A percentile compares a stretch with the other conserved stretches of the same genome.
phyloP scores from a whole-genome alignment of 2,113 vertebrate genomes.

The Cromileptes altivelis region DNA sequence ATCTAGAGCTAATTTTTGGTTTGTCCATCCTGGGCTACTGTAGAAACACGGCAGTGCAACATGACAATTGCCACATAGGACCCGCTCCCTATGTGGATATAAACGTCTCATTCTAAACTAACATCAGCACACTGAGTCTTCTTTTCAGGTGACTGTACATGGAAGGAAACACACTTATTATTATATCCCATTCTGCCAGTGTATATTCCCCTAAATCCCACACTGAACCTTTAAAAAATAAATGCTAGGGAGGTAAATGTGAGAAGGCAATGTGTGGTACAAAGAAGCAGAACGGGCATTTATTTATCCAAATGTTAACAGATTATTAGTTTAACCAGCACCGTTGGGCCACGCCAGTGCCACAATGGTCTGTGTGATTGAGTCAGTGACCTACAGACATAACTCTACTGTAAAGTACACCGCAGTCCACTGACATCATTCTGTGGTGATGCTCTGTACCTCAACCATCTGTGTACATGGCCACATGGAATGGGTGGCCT shows the following conservation, averaged over 20 bases:
- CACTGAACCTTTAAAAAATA: background rate
- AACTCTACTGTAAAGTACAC: slow-evolving; percentile 24
- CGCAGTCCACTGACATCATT: slow-evolving; percentile 57
- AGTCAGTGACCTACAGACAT: slow-evolving; percentile 33
- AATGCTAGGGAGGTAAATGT: background rate
- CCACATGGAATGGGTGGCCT: slow-evolving; percentile 1
- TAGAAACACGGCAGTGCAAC: too few relatives aligned
- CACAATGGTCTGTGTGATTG: slow-evolving; percentile 5
- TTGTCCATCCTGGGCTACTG: too few relatives aligned
- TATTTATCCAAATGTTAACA: slow-evolving; percentile 35
- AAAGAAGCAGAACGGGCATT: background rate
- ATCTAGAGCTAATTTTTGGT: too few relatives aligned
- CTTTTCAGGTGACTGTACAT: too few relatives aligned
- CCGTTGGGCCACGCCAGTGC: background rate
- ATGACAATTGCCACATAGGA: too few relatives aligned
- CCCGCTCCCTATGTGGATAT: too few relatives aligned
- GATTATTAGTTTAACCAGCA: slow-evolving; percentile 41
- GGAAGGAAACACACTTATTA: too few relatives aligned
- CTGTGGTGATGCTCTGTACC: slow-evolving; percentile 30
- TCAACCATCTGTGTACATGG: slow-evolving; percentile 4
- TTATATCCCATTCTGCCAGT: too few relatives aligned
- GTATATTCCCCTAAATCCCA: too few relatives aligned
- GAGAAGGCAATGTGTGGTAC: background rate
- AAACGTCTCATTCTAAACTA: too few relatives aligned
- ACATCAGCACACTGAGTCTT: too few relatives aligned